Evolutionary conservation across 2,888 invertebrate species (phyloP).

Genomic region (Margaritifera margaritifera): DNA sequence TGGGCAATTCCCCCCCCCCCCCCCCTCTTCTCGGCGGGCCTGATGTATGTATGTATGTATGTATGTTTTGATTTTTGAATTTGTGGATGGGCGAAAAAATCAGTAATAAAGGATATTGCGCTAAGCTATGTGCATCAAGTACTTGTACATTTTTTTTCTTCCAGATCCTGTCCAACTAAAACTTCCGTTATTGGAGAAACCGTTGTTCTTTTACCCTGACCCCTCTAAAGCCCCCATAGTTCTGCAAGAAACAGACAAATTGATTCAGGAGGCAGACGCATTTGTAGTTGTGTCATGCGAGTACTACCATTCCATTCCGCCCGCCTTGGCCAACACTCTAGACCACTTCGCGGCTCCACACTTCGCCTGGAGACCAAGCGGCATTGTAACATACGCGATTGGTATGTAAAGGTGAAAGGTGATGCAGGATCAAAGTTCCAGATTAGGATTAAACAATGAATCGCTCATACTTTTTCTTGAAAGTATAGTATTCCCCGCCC

Average conservation of each 20-base stretch:
- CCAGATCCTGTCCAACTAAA: conserved; percentile 70
- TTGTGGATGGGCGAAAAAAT: neutral
- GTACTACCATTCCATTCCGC: conserved; percentile 71
- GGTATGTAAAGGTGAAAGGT: conserved; percentile 26
- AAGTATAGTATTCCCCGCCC: no score
- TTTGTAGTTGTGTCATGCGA: conserved; percentile 70
- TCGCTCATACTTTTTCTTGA: no score
- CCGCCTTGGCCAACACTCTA: conserved; percentile 72
- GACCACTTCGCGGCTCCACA: conserved; percentile 71
- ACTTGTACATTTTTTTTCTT: conserved; percentile 2
- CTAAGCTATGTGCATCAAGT: neutral
- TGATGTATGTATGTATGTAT: no score
- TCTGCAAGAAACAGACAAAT: conserved; percentile 26
- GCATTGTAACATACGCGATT: conserved; percentile 57
- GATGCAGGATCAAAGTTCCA: no score
- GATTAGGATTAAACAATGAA: no score
- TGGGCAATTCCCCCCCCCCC: no score
- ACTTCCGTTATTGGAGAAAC: conserved; percentile 50
- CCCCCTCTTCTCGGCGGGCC: no score
- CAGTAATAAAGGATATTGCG: neutral
- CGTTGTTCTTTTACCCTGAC: conserved; percentile 41
- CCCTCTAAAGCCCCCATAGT: conserved; percentile 31
- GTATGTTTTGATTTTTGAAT: no score
- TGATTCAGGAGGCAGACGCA: conserved; percentile 64
- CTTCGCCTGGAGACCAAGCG: conserved; percentile 63